Conservation (phyloP, 2,888 invertebrate genomes). For the Hirtodrosophila confusa region DNA sequence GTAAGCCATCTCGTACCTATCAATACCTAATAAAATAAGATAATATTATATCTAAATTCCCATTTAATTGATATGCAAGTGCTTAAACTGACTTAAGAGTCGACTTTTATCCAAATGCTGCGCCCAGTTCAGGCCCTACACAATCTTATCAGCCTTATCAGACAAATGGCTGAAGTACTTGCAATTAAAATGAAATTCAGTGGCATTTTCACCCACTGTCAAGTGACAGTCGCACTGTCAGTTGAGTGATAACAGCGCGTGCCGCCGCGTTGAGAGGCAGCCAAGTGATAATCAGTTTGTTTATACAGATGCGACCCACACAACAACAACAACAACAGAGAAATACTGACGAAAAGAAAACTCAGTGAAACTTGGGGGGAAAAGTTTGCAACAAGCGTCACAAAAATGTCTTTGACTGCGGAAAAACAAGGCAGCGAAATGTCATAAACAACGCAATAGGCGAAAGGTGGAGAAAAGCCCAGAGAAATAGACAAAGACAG, state of each 20-base stretch:
- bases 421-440: conserved; percentile 76
- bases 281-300: conserved; percentile 60
- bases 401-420: conserved; percentile 74
- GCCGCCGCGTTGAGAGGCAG: conserved; percentile 13
- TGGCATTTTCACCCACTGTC: conserved; percentile 69
- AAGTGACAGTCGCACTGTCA: conserved; percentile 27
- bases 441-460: conserved; percentile 76
- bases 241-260: conserved; percentile 53
- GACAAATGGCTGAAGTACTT: background rate
- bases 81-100: background rate
- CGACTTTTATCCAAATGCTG: conserved; percentile 21
- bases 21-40: too few species aligned
- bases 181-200: conserved; percentile 58
- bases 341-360: conserved; percentile 62
- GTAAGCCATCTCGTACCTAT: too few species aligned
- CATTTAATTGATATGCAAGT: too few species aligned
- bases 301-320: conserved; percentile 68
- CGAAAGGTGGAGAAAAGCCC: conserved; percentile 74
- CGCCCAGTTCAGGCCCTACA: background rate
- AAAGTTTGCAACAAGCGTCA: conserved; percentile 65
- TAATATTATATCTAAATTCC: too few species aligned
- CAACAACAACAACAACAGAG: conserved; percentile 6
- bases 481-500: conserved; percentile 14
- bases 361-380: conserved; percentile 77
- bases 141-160: conserved; percentile 39